Evolutionary conservation across 2,888 invertebrate genomes (phyloP), one percentile per base, ranked within the genome.

Genomic region (Aricia artaxerxes): DNA sequence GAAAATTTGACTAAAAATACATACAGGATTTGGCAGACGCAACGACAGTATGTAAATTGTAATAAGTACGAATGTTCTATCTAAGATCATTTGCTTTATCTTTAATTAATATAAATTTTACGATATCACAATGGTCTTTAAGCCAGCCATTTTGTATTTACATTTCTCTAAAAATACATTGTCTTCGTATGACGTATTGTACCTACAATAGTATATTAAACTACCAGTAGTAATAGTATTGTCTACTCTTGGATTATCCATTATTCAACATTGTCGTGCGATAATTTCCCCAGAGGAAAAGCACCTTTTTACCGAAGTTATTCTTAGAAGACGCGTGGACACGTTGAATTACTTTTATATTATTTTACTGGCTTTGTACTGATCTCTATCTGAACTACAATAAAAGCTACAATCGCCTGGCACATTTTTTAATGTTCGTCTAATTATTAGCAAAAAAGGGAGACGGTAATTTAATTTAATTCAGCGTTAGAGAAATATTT

Each of bases 281-380:
- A 35, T 6, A 35, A 24, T 44, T 44, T 44, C 5, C n/a, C n/a
- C 1, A 24, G 44, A 53, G 75, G 0, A 13, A 49, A 76, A 38
- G 35, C 35, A 13, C 31, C 76, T 57, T 76, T 57, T 31, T 4
- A 35, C 57, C 79, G 73, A 81, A 79, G 82, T 80, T 81, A 80
- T 82, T 82, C 79, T 79, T 77, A 79, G 82, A 80, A 82, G 78
- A 80, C 24, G 77, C 40, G 7, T 49, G 31, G 76, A 80, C 77
- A 6, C 24, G 57, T 57, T 53, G 76, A 76, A 76, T 76, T 76
- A 76, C 53, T 76, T 76, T 76, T 57, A 57, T 76, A 75, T 75
- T 49, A 49, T 75, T 75, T 49, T 75, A 9, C 24, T 73, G 73
- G 11, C 24, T 49, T 40, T 16, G 44, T 73, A n/a, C 24, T 73